These are phyloP conservation scores for Phylloscopus collybita DNA, from an alignment of 2,797 vertebrate species.

Conservation along the genomic window DNA sequence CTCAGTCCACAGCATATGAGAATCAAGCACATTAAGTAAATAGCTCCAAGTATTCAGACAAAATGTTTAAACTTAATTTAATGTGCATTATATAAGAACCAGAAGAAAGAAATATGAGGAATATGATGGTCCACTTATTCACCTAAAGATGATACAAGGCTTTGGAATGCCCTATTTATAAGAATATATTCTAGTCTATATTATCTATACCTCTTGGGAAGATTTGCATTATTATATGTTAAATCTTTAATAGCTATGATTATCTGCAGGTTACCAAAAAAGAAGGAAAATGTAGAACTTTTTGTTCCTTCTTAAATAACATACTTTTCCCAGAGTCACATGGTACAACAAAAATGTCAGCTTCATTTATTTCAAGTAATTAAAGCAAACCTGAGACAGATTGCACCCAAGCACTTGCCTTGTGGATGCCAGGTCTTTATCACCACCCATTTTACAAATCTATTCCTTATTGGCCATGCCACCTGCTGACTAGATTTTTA, in stretches of 20 bases:
- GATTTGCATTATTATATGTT: not conserved
- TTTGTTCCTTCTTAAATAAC: not conserved
- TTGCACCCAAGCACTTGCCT: accelerated
- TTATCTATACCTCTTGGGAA: not conserved
- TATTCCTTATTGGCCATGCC: not conserved
- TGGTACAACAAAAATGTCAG: not conserved
- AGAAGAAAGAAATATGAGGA: not conserved
- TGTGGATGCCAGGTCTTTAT: not conserved
- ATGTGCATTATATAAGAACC: not conserved
- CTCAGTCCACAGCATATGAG: not conserved
- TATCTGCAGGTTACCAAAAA: not conserved
- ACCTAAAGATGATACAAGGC: not conserved
- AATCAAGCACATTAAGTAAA: not conserved
- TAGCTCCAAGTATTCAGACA: not conserved
- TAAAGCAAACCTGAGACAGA: not conserved
- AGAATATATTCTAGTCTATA: not conserved
- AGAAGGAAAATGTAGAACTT: not conserved
- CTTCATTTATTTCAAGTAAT: not conserved
- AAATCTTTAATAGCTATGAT: not conserved
- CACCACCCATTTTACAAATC: not conserved
- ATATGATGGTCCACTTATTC: not conserved
- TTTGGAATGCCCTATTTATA: not conserved
- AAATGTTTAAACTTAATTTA: not conserved
- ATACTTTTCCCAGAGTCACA: not conserved
- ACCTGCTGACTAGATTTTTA: not conserved